Evolutionary conservation across 1,140 invertebrate species (phyloP).

Genomic region (Drosophila bocki): DNA sequence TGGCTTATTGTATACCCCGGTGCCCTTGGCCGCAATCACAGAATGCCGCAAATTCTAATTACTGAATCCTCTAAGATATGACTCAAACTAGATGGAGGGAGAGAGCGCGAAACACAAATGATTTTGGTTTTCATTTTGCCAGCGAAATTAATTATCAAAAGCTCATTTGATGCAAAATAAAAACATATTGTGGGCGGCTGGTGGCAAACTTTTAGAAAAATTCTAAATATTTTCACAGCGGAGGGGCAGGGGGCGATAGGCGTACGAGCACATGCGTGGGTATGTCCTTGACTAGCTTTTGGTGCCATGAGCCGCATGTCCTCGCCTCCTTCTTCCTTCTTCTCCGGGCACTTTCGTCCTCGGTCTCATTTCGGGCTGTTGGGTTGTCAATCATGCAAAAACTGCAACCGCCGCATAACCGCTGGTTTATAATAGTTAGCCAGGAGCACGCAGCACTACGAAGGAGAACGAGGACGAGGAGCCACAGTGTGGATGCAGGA

Average conservation of each 20-base stretch:
- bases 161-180: constrained; percentile 52
- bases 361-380: constrained; percentile 60
- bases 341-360: constrained; percentile 7
- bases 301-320: constrained; percentile 26
- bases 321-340: constrained; percentile 13
- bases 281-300: constrained; percentile 73
- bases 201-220: constrained; percentile 43
- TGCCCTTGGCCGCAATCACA: constrained; percentile 1
- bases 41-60: constrained; percentile 28
- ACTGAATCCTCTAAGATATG: constrained; percentile 11
- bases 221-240: constrained; percentile 42
- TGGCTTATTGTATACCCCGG: neutral
- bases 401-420: constrained; percentile 78
- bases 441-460: constrained; percentile 27
- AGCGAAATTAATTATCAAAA: constrained; percentile 68
- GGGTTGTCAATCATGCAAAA: constrained; percentile 82
- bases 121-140: constrained; percentile 27
- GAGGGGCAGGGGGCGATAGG: constrained; percentile 10
- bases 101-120: constrained; percentile 25
- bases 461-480: constrained; percentile 12
- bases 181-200: constrained; percentile 46
- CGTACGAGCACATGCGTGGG: constrained; percentile 51
- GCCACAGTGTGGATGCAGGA: neutral
- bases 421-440: constrained; percentile 79
- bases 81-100: neutral